Conservation (phyloP, 2,113 vertebrate genomes). For the Gopherus evgoodei region DNA sequence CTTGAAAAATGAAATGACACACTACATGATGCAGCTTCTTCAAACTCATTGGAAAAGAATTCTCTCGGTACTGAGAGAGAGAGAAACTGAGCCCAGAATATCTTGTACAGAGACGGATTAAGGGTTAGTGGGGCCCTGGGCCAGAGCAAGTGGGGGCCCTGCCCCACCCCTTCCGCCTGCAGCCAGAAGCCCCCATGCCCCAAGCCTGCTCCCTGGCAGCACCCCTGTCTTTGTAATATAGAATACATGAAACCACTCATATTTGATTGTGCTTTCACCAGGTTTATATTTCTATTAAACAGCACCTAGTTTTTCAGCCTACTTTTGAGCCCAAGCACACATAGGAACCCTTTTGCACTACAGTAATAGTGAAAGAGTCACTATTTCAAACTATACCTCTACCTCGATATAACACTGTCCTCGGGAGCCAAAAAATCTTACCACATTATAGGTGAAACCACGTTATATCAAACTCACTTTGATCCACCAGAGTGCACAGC, state of each 20-base stretch:
- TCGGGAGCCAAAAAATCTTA: too few species aligned
- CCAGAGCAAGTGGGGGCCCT: too few species aligned
- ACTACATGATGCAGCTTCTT: background rate
- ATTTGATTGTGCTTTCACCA: background rate
- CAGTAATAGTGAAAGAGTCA: too few species aligned
- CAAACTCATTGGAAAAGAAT: background rate
- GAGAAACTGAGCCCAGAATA: background rate
- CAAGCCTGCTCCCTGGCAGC: too few species aligned
- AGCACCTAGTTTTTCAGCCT: background rate
- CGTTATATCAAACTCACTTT: too few species aligned
- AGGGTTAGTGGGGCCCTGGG: too few species aligned
- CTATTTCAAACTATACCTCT: background rate
- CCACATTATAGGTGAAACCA: too few species aligned
- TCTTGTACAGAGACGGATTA: background rate
- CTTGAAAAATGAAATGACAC: background rate
- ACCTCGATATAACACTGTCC: too few species aligned
- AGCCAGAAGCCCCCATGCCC: too few species aligned
- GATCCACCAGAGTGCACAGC: too few species aligned
- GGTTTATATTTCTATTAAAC: background rate
- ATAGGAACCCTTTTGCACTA: background rate
- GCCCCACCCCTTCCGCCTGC: too few species aligned
- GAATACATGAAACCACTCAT: background rate
- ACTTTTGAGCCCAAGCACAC: background rate
- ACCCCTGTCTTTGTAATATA: background rate
- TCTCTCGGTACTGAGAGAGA: background rate